Conservation (phyloP, 1,140 invertebrate species). For the Drosophila takahashii region DNA sequence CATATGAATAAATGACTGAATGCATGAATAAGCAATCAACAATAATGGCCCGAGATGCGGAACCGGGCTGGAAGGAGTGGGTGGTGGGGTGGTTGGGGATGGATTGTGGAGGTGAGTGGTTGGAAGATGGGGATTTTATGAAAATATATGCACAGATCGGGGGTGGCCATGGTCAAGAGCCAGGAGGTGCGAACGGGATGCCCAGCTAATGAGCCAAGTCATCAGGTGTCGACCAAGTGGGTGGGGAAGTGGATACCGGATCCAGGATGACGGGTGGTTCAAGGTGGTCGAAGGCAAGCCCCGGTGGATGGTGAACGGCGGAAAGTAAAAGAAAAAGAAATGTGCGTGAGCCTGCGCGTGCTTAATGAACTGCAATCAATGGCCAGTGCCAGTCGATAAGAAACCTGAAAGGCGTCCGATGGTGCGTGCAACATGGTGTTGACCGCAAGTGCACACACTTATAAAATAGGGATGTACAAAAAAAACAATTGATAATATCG, state of each 20-base stretch:
- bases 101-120: background rate
- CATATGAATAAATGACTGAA: conserved; percentile 81
- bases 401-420: conserved; percentile 57
- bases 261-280: conserved; percentile 1
- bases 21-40: conserved; percentile 81
- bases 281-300: background rate
- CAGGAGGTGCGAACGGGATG: conserved; percentile 39
- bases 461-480: conserved; percentile 6
- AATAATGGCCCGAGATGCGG: conserved; percentile 59
- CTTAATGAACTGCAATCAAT: conserved; percentile 83
- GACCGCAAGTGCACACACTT: conserved; percentile 36
- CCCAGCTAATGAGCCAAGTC: conserved; percentile 66
- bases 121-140: conserved; percentile 57
- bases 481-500: background rate
- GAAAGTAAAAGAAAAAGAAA: conserved; percentile 13
- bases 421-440: conserved; percentile 72
- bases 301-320: conserved; percentile 3
- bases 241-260: conserved; percentile 2
- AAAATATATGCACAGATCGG: conserved; percentile 59
- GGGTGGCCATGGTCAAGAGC: conserved; percentile 38
- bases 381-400: conserved; percentile 70
- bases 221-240: conserved; percentile 46
- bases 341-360: conserved; percentile 65
- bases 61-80: background rate
- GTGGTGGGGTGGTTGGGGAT: background rate